Evolutionary conservation across 1,140 invertebrate genomes (phyloP).

Genomic region (Drosophila paulistorum): DNA sequence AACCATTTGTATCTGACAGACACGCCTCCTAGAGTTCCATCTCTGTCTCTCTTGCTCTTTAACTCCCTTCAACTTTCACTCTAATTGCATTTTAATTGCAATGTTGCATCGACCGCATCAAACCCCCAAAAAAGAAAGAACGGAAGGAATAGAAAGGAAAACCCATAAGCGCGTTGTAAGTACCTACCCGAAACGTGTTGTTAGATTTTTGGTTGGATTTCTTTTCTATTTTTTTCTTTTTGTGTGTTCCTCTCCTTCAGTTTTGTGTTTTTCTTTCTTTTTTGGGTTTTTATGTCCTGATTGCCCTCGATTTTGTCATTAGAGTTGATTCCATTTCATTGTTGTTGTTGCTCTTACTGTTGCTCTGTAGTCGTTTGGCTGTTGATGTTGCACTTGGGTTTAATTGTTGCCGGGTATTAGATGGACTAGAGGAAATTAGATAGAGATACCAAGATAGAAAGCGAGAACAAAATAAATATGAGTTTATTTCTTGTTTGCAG

Average conservation of each 20-base stretch:
- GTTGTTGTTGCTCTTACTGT: not conserved
- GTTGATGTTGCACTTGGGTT: slow-evolving; percentile 22
- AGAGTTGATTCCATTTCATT: slow-evolving; percentile 14
- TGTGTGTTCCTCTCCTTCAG: not conserved
- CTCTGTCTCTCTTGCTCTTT: not conserved
- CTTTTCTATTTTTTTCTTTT: not conserved
- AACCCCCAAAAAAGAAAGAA: not conserved
- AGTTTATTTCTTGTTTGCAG: not conserved
- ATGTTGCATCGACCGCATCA: slow-evolving; percentile 22
- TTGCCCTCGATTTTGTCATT: slow-evolving; percentile 52
- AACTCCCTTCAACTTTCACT: slow-evolving; percentile 34
- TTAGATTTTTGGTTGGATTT: slow-evolving; percentile 2
- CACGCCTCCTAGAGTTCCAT: not conserved
- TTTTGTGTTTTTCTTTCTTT: slow-evolving; percentile 16
- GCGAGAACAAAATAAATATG: not conserved
- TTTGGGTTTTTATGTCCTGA: slow-evolving; percentile 21
- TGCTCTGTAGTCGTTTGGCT: not conserved
- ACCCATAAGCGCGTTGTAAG: slow-evolving; percentile 12
- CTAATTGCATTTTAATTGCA: slow-evolving; percentile 79
- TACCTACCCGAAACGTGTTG: slow-evolving; percentile 7
- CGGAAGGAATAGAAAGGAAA: slow-evolving; percentile 2
- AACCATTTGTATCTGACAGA: slow-evolving; percentile 4
- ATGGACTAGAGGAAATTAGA: not conserved
- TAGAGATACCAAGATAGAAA: not conserved
- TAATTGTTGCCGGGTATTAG: slow-evolving; percentile 16